Evolutionary conservation across 2,797 vertebrate species (phyloP), one percentile per base, ranked within the genome.

Genomic region (Apodemus agrarius): DNA sequence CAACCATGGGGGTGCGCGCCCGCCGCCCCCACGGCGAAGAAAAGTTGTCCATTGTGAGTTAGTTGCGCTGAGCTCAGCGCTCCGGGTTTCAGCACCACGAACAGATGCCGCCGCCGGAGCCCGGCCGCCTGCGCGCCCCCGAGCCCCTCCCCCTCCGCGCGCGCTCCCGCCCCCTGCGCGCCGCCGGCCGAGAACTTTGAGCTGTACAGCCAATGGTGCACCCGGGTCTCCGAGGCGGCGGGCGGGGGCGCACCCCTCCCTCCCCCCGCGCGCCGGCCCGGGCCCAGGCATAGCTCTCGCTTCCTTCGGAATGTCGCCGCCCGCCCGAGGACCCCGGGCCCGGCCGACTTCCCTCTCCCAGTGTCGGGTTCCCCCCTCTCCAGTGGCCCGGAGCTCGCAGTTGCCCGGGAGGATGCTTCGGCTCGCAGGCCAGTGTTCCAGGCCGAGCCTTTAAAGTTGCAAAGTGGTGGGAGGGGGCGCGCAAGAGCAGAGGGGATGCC

Each of bases 21-120:
- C 21, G 40, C 22, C 31, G 69, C 65, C 76, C 74, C 78, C 69
- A 11, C 59, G 75, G 65, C 89, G 52, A 91, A 88, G 95, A 97
- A 98, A 98, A 98, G 98, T 98, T 98, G 97, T 94, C 97, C 97
- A 93, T 97, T 98, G 97, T 97, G 97, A 98, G 93, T 98, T 97
- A 95, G 92, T 96, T 96, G 93, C 87, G 94, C 95, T 79, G 85
- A 93, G 98, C 98, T 96, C 97, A 83, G 97, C 97, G 96, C 95
- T 93, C 88, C 92, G 97, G 98, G 89, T 98, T 98, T 99, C 99
- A 99, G 99, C 98, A 99, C 99, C 99, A 97, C 97, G 99, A 98
- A 98, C 99, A 99, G 99, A 99, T 99, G 99, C 98, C 98, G 97
- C 90, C 89, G 98, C 97, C 95, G 46, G 90, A 96, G 97, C 92